These are phyloP conservation scores for Orthonevra nobilis DNA, from an alignment of 2,888 invertebrate species.

Conservation along the genomic window DNA sequence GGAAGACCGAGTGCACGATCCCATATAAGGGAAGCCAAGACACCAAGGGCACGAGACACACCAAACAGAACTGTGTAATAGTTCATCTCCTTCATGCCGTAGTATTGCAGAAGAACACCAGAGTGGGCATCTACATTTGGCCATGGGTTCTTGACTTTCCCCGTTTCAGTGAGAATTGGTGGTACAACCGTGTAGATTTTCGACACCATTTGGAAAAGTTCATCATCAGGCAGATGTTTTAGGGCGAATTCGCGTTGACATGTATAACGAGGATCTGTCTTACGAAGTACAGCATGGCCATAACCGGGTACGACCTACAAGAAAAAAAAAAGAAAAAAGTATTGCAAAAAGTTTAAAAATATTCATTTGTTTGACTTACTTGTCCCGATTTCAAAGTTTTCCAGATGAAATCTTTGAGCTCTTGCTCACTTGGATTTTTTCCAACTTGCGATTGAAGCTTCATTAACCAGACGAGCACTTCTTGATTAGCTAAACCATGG, in stretches of 20 bases:
- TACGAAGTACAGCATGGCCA: constrained; percentile 93
- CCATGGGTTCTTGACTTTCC: constrained; percentile 96
- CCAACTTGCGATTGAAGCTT: constrained; percentile 93
- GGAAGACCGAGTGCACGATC: constrained; percentile 90
- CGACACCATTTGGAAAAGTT: constrained; percentile 89
- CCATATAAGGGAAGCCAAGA: constrained; percentile 90
- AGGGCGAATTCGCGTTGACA: constrained; percentile 93
- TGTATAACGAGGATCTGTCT: constrained; percentile 90
- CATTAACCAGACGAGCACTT: constrained; percentile 95
- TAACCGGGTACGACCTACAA: constrained; percentile 90
- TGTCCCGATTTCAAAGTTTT: constrained; percentile 94
- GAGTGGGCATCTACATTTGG: constrained; percentile 96
- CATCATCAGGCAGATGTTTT: constrained; percentile 91
- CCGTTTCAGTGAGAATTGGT: constrained; percentile 88
- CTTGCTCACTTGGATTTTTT: constrained; percentile 91
- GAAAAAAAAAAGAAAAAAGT: too few species aligned
- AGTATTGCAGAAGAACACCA: constrained; percentile 90
- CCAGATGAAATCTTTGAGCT: constrained; percentile 98
- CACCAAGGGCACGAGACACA: constrained; percentile 92
- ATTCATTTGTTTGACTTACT: constrained; percentile 72
- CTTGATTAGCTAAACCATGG: constrained; percentile 94
- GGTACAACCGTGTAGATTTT: constrained; percentile 92
- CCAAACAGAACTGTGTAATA: constrained; percentile 95
- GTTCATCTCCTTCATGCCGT: constrained; percentile 93
- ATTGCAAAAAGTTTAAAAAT: neutral